Base-by-base conservation (phyloP, 2,113 vertebrate species). In the Astatotilapia flaviijosephi region DNA sequence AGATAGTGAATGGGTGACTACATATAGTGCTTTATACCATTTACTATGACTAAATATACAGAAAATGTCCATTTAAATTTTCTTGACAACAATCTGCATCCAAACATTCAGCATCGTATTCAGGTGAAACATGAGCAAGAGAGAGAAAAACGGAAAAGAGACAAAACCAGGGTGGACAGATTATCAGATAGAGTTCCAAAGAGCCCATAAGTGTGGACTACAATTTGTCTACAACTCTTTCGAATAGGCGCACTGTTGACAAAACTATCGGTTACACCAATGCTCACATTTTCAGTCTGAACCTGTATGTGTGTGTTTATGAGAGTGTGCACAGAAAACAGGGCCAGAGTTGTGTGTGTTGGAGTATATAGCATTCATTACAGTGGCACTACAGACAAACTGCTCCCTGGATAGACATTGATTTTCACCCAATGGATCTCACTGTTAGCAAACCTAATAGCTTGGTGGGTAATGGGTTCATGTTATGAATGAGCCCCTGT, bases 361-460 rank as follows among this genome's bases (percentile, higher is more conserved):
- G 56, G 45, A 82, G 85, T 92, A 84, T 93, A 86, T 70, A 91
- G 89, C 90, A 94, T 95, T 94, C 91, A 94, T 95, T 95, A 95
- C 91, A 93, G 92, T 83, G 91, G 85, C 21, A 75, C 90, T 89
- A 92, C 92, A 93, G 94, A 96, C 94, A 95, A 96, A 96, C 94
- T 90, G 90, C 93, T 95, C 95, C 95, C 95, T 88, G 89, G 94
- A 92, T 85, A 91, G 94, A 92, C 94, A 96, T 96, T 95, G 95
- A 96, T 96, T 96, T 95, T 92, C 94, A 94, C 93, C 94, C 94
- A 94, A 96, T 96, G 93, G 95, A 95, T 96, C 94, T 93, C 92
- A 93, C 94, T 95, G 94, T 95, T 95, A 96, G 94, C 93, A 95
- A 94, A 94, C 91, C 93, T 96, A 95, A 96, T 96, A 95, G 94